Percentiles rank a stretch among this genome's conserved stretches.
These are phyloP conservation scores for Teleogryllus oceanicus DNA, from an alignment of 2,888 invertebrate species.

Conservation along the genomic window DNA sequence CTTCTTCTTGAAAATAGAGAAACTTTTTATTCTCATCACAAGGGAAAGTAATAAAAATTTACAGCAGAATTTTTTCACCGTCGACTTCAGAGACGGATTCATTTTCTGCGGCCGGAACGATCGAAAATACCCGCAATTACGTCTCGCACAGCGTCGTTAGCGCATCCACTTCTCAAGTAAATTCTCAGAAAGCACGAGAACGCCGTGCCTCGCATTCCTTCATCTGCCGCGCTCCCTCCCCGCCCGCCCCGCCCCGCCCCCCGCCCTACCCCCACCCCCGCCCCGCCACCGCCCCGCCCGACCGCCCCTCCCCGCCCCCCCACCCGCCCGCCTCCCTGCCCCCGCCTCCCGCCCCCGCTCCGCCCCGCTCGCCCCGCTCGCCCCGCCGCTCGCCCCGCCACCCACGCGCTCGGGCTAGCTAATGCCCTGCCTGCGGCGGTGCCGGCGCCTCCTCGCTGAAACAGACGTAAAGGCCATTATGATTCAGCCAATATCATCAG, in stretches of 20 bases:
- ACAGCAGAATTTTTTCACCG: too few species aligned
- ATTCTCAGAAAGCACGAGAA: background rate
- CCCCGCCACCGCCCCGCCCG: background rate
- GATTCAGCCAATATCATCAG: conserved; percentile 1
- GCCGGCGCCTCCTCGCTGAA: background rate
- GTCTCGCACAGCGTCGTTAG: background rate
- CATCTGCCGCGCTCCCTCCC: background rate
- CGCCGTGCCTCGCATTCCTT: background rate
- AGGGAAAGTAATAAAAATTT: too few species aligned
- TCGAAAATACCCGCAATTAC: too few species aligned
- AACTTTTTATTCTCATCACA: too few species aligned
- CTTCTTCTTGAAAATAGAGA: too few species aligned
- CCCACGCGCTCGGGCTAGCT: background rate
- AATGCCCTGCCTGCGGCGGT: background rate
- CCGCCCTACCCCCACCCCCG: background rate
- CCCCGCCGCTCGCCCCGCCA: background rate
- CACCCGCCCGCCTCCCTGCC: background rate
- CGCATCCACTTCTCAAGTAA: conserved; percentile 1
- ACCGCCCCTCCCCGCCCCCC: background rate
- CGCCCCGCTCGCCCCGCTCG: too few species aligned
- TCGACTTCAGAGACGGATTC: too few species aligned
- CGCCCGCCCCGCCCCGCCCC: background rate
- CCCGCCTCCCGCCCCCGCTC: background rate
- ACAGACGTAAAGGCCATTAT: conserved; percentile 18
- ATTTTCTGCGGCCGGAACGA: too few species aligned